These are phyloP conservation scores for Rhopalosiphum maidis DNA, from an alignment of 1,140 invertebrate genomes.

Conservation along the genomic window DNA sequence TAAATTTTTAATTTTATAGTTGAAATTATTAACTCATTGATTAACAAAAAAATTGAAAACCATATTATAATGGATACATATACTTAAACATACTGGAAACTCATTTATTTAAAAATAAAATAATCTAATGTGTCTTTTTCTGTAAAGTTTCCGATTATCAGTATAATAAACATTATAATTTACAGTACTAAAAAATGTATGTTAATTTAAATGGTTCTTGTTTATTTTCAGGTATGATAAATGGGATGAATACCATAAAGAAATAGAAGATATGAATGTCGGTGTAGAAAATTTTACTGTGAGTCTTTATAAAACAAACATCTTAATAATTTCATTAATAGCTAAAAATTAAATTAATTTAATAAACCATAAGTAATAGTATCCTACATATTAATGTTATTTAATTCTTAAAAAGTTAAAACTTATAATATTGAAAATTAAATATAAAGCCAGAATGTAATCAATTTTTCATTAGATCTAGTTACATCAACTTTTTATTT, in stretches of 20 bases:
- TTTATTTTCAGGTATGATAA: conserved; percentile 75
- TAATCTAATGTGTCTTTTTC: too few relatives aligned
- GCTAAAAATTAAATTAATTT: neutral
- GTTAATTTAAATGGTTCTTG: neutral
- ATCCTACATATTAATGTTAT: neutral
- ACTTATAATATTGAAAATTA: neutral
- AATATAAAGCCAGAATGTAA: neutral
- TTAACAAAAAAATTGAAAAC: too few relatives aligned
- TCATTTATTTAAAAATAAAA: too few relatives aligned
- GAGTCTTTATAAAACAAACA: conserved; percentile 62
- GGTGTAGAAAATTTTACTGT: conserved; percentile 91
- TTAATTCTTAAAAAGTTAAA: neutral
- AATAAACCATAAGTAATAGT: neutral
- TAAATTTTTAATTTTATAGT: too few relatives aligned
- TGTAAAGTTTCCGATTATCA: too few relatives aligned
- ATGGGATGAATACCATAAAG: conserved; percentile 91
- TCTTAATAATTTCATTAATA: neutral
- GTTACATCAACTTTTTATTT: too few relatives aligned
- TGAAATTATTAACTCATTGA: too few relatives aligned
- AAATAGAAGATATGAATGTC: conserved; percentile 85
- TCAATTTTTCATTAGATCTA: too few relatives aligned
- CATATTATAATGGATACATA: too few relatives aligned
- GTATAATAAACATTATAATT: neutral
- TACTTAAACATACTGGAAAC: too few relatives aligned
- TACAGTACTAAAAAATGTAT: neutral